Percentiles rank a stretch among this genome's conserved stretches.
Conservation (phyloP, 2,797 vertebrate species). For the Nyctalus aviator region DNA sequence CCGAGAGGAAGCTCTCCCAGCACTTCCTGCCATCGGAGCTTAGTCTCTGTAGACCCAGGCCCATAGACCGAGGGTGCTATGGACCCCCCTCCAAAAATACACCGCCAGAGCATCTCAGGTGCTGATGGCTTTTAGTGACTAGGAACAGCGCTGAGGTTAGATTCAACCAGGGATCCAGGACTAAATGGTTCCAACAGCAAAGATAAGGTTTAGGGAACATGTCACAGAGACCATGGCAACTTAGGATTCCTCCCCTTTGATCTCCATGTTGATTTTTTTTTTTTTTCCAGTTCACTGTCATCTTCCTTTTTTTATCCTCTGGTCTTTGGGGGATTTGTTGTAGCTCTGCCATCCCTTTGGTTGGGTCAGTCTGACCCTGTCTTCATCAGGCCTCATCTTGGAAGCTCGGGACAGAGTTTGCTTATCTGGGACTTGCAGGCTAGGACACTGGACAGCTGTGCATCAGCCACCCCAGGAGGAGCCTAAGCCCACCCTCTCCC, state of each 20-base stretch:
- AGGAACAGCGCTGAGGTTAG: constrained; percentile 13
- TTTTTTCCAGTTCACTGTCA: background rate
- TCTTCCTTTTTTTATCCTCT: background rate
- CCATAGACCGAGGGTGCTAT: background rate
- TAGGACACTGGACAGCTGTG: background rate
- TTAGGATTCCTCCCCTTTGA: background rate
- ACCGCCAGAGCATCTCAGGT: constrained; percentile 34
- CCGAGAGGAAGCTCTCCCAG: background rate
- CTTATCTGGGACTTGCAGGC: background rate
- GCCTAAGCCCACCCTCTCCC: background rate
- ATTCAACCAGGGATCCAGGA: constrained; percentile 66
- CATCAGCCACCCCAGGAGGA: background rate
- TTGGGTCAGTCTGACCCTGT: background rate
- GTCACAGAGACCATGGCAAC: constrained; percentile 32
- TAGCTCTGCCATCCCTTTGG: background rate
- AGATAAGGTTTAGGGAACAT: background rate
- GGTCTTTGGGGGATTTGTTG: background rate
- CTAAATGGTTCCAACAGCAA: constrained; percentile 49
- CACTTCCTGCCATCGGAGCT: background rate
- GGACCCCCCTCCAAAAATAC: background rate
- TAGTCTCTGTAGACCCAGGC: background rate
- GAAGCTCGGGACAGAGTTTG: background rate
- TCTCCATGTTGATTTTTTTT: background rate
- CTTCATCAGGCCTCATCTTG: background rate
- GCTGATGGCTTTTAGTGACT: constrained; percentile 65